phyloP scores from a whole-genome alignment of 1,140 invertebrate genomes.

The Bradysia coprophila region DNA sequence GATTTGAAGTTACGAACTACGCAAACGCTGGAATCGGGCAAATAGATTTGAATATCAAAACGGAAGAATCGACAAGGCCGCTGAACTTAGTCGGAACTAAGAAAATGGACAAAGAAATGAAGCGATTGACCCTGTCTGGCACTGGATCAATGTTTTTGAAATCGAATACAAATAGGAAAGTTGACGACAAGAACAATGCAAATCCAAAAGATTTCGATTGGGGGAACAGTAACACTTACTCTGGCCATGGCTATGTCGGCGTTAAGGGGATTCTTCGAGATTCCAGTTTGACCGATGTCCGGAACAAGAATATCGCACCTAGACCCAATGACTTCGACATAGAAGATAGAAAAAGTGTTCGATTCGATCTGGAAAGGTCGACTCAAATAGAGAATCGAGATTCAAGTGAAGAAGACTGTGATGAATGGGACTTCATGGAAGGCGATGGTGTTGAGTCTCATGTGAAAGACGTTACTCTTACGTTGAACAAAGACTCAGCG shows the following conservation, averaged over 20 bases:
- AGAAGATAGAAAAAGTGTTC: constrained; percentile 46
- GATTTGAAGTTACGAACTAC: not conserved
- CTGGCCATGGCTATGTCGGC: constrained; percentile 8
- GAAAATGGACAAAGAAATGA: not conserved
- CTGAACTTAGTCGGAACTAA: not conserved
- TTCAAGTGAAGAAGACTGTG: constrained; percentile 6
- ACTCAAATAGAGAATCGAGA: not conserved
- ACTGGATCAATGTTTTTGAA: constrained; percentile 49
- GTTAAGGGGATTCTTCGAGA: constrained; percentile 48
- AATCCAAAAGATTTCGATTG: constrained; percentile 2
- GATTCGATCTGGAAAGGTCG: not conserved
- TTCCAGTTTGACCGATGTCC: constrained; percentile 32
- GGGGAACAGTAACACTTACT: not conserved
- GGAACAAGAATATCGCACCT: constrained; percentile 8
- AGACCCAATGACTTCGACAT: constrained; percentile 24
- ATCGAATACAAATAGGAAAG: constrained; percentile 35
- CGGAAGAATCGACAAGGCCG: not conserved
- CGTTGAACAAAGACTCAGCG: not conserved
- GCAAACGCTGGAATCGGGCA: constrained; percentile 2
- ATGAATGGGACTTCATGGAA: constrained; percentile 9
- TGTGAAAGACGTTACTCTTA: constrained; percentile 14
- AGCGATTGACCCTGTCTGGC: constrained; percentile 11
- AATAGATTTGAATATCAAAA: constrained; percentile 11
- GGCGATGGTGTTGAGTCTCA: constrained; percentile 18
- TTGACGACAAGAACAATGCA: constrained; percentile 13